Evolutionary conservation across 2,888 invertebrate genomes (phyloP).

Genomic region (Drosophila prolongata): DNA sequence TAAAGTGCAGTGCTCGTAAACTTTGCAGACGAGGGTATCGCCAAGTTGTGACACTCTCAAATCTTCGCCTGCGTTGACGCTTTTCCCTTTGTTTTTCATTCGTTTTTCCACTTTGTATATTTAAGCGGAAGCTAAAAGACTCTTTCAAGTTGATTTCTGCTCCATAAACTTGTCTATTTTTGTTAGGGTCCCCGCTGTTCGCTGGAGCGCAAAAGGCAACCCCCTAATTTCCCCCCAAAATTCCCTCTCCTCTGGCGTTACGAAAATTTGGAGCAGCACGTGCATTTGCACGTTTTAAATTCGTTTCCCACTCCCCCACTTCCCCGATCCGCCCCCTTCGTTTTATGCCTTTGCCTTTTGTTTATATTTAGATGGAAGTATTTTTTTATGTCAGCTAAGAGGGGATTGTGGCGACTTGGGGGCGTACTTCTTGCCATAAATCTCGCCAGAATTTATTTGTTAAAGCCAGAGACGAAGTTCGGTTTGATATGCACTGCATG

Average conservation of each 20-base stretch:
- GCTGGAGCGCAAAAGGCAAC: constrained; percentile 59
- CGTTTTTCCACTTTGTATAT: constrained; percentile 57
- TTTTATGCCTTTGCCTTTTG: constrained; percentile 54
- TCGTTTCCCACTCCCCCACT: constrained; percentile 40
- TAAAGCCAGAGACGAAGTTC: constrained; percentile 57
- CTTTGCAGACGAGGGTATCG: constrained; percentile 10
- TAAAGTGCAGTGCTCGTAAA: constrained; percentile 7
- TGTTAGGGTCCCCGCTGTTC: constrained; percentile 60
- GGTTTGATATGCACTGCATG: constrained; percentile 73
- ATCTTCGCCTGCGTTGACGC: background rate
- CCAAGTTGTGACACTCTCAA: background rate
- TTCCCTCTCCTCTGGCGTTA: constrained; percentile 36
- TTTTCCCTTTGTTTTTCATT: constrained; percentile 30
- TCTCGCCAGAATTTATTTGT: constrained; percentile 73
- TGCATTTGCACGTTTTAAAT: constrained; percentile 72
- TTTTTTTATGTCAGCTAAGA: constrained; percentile 68
- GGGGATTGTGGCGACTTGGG: constrained; percentile 43
- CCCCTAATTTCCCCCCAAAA: background rate
- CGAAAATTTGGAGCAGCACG: constrained; percentile 73
- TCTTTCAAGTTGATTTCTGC: constrained; percentile 78
- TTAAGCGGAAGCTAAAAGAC: constrained; percentile 75
- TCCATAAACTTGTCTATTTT: constrained; percentile 78
- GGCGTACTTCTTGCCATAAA: constrained; percentile 61
- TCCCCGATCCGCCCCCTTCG: constrained; percentile 10
- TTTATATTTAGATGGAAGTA: constrained; percentile 77